Percentiles rank a stretch among this genome's conserved stretches.
Evolutionary conservation across 2,888 invertebrate species (phyloP).

Genomic region (Aphidius colemani): DNA sequence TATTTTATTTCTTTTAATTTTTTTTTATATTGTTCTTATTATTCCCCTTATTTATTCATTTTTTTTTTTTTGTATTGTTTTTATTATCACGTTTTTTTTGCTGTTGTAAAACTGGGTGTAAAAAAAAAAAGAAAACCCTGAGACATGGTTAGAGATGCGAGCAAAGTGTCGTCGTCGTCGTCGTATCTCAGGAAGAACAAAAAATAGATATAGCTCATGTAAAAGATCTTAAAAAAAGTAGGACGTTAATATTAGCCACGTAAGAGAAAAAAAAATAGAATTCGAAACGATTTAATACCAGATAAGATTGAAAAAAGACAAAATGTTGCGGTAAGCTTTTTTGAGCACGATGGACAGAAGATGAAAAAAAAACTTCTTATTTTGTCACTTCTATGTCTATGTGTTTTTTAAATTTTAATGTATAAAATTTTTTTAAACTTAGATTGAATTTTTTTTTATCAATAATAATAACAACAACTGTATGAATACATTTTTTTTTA

Average conservation of each 20-base stretch:
- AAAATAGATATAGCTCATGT: no score
- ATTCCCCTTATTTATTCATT: no score
- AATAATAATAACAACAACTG: neutral
- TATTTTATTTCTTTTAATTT: no score
- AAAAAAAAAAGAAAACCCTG: no score
- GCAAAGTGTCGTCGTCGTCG: no score
- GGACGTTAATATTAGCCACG: conserved; percentile 36
- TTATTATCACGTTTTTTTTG: no score
- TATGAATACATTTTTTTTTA: neutral
- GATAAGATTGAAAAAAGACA: conserved; percentile 51
- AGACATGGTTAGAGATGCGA: no score
- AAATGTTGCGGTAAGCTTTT: conserved; percentile 47
- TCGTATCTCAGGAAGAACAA: no score
- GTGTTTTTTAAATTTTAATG: conserved; percentile 44
- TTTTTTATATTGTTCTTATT: no score
- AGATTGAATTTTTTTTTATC: conserved; percentile 4
- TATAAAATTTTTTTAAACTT: conserved; percentile 21
- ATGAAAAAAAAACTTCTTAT: conserved; percentile 45
- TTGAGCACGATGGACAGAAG: conserved; percentile 21
- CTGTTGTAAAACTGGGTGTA: no score
- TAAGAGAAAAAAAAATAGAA: conserved; percentile 36
- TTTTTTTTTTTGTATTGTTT: no score
- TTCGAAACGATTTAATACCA: conserved; percentile 56
- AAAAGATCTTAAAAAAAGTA: neutral
- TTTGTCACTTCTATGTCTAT: conserved; percentile 45